phyloP scores from a whole-genome alignment of 64 coral and sea anemone species.

The Orbicella faveolata region DNA sequence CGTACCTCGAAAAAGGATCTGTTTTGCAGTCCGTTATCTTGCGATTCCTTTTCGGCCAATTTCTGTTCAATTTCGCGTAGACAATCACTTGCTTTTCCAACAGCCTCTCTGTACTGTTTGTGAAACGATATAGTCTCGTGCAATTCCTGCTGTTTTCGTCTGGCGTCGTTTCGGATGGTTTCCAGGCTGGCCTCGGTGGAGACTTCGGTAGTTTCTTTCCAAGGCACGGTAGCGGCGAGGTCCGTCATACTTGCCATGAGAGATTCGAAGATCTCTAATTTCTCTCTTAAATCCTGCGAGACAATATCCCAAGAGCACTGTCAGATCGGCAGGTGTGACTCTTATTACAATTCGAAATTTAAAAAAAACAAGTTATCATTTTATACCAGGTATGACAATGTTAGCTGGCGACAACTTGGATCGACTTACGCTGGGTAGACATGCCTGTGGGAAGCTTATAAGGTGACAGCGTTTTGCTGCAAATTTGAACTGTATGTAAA shows the following conservation, averaged over 20 bases:
- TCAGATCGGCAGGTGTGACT: not conserved
- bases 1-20: conserved; percentile 4
- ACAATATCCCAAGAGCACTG: not conserved
- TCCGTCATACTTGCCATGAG: conserved; percentile 18
- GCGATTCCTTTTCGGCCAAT: not conserved
- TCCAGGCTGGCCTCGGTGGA: not conserved
- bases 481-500: too few species aligned
- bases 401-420: too few species aligned
- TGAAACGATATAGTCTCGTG: conserved; percentile 75
- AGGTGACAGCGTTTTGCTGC: too few species aligned
- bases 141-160: conserved; percentile 9
- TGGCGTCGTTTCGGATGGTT: conserved; percentile 7
- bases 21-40: not conserved
- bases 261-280: conserved; percentile 42
- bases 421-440: too few species aligned
- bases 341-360: too few species aligned
- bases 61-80: conserved; percentile 2
- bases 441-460: too few species aligned
- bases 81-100: conserved; percentile 3
- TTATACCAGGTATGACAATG: too few species aligned
- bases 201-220: conserved; percentile 17
- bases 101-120: conserved; percentile 51
- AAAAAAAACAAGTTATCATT: too few species aligned
- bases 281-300: conserved; percentile 9
- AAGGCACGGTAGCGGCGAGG: not conserved